These are phyloP conservation scores for Hippocampus barbouri DNA, from an alignment of 2,113 vertebrate genomes.

Conservation along the genomic window DNA sequence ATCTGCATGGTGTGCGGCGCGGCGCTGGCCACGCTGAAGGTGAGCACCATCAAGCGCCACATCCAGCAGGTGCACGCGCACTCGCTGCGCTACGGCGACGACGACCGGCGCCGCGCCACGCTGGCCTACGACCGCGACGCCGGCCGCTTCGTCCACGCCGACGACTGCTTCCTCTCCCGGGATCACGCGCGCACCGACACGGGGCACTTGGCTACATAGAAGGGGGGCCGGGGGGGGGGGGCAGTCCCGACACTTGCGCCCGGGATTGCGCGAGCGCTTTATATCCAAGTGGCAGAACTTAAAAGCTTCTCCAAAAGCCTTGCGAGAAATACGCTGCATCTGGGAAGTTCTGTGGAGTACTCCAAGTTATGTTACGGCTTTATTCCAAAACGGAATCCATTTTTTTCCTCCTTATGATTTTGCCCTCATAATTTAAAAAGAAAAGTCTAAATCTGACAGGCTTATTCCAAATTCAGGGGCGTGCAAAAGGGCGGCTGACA, in stretches of 20 bases:
- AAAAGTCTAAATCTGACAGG: neutral
- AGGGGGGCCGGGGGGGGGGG: too few relatives aligned
- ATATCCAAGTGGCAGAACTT: neutral
- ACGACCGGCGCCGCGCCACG: slow-evolving; percentile 79
- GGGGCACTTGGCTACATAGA: neutral
- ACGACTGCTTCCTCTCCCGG: slow-evolving; percentile 68
- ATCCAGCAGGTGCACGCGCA: slow-evolving; percentile 86
- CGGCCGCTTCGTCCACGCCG: slow-evolving; percentile 67
- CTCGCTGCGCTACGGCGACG: slow-evolving; percentile 77
- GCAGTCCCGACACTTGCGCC: too few relatives aligned
- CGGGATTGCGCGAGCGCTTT: too few relatives aligned
- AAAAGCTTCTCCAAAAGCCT: neutral
- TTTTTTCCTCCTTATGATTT: neutral
- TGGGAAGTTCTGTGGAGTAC: neutral
- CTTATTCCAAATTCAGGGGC: too few relatives aligned
- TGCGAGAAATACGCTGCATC: neutral
- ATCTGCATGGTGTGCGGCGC: slow-evolving; percentile 85
- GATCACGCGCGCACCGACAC: slow-evolving; percentile 55
- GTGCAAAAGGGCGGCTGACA: too few relatives aligned
- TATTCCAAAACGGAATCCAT: neutral
- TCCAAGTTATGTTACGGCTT: neutral
- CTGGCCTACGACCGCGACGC: slow-evolving; percentile 79
- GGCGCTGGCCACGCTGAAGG: slow-evolving; percentile 80
- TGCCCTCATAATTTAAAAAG: neutral
- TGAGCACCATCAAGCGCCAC: slow-evolving; percentile 85